Percentiles rank a stretch among this genome's conserved stretches.
These are phyloP conservation scores for Cataglyphis rosenhaueri DNA, from an alignment of 2,888 invertebrate genomes.

Conservation along the genomic window DNA sequence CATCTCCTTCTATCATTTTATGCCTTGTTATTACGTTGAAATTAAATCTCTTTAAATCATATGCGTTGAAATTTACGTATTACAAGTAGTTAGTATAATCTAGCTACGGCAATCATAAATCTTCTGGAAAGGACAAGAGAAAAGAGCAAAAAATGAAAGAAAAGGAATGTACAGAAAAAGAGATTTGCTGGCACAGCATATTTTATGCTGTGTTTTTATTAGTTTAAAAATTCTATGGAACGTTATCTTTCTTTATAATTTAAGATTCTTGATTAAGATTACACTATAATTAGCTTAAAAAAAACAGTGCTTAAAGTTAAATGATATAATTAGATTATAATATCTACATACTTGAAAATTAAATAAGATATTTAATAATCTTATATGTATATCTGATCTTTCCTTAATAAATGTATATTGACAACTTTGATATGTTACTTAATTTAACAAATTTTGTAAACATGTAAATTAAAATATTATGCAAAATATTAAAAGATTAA, in stretches of 20 bases:
- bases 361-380: background rate
- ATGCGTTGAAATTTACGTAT: constrained; percentile 38
- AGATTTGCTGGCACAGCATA: background rate
- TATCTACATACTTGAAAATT: background rate
- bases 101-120: background rate
- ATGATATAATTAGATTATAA: background rate
- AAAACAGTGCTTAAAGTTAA: background rate
- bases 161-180: background rate
- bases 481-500: background rate
- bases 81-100: constrained; percentile 26
- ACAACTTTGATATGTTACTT: background rate
- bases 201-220: background rate
- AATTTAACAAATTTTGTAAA: background rate
- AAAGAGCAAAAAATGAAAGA: background rate
- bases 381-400: background rate
- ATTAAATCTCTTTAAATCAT: constrained; percentile 34
- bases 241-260: background rate
- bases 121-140: background rate
- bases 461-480: background rate
- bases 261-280: background rate
- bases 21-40: constrained; percentile 22
- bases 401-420: background rate
- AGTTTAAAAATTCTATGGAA: background rate
- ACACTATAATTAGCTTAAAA: constrained; percentile 18
- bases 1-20: constrained; percentile 24